phyloP scores from a whole-genome alignment of 2,113 vertebrate species.

The Python bivittatus region DNA sequence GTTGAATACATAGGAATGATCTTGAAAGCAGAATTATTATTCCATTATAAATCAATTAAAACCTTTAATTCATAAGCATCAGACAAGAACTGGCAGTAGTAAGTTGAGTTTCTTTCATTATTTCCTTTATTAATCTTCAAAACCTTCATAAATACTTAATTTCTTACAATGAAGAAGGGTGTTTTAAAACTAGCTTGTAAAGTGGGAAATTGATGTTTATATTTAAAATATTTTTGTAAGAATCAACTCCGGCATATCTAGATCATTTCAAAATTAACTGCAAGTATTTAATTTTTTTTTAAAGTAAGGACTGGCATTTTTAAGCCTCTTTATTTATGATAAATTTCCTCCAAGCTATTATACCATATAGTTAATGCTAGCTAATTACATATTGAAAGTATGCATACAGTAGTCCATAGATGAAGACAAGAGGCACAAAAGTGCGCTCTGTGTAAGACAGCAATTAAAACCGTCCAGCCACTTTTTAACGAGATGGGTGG shows the following conservation, averaged over 20 bases:
- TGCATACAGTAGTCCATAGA: not conserved
- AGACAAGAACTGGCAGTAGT: not conserved
- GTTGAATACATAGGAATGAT: not conserved
- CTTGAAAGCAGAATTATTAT: not conserved
- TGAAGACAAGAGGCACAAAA: not conserved
- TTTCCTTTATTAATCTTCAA: not conserved
- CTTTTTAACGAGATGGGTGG: too few relatives aligned
- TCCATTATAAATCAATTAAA: not conserved
- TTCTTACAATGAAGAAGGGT: not conserved
- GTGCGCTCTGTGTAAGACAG: not conserved
- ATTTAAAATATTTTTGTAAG: not conserved
- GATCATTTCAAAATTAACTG: not conserved
- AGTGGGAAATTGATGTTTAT: not conserved
- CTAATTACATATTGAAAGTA: not conserved
- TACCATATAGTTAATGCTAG: not conserved
- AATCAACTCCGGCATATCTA: not conserved
- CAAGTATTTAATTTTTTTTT: not conserved
- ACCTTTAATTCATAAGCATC: not conserved
- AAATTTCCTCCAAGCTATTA: not conserved
- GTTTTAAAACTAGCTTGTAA: not conserved
- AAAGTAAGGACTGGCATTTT: not conserved
- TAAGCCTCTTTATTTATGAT: not conserved
- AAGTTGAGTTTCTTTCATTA: not conserved
- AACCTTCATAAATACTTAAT: not conserved
- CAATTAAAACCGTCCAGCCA: too few relatives aligned